These are phyloP conservation scores for Seriola dumerili DNA, from an alignment of 2,113 vertebrate species.

Conservation along the genomic window DNA sequence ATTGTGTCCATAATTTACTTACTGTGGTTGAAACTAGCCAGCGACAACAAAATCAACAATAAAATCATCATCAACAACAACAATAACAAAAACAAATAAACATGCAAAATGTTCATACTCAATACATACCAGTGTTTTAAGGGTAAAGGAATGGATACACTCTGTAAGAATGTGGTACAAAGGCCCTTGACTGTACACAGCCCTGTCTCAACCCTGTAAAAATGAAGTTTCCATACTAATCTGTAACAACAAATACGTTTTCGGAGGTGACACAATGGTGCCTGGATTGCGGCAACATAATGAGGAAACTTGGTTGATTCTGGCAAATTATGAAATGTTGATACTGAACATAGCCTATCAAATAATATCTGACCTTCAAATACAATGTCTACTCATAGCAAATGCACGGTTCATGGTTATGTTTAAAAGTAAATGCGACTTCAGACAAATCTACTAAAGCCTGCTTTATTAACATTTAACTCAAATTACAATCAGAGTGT, in stretches of 20 bases:
- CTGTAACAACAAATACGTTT: background rate
- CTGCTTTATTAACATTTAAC: background rate
- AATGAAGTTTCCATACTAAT: no score
- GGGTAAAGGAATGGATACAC: no score
- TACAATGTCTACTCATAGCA: no score
- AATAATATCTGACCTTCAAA: background rate
- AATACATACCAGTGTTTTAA: no score
- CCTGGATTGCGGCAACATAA: background rate
- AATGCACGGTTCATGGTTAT: background rate
- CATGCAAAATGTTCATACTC: no score
- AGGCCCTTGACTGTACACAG: no score
- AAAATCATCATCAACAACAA: no score
- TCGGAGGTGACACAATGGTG: background rate
- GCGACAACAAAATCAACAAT: no score
- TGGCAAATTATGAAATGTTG: background rate
- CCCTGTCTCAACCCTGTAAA: no score
- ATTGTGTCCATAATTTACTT: background rate
- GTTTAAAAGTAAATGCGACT: background rate
- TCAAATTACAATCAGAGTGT: background rate
- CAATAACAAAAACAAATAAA: no score
- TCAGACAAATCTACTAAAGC: no score
- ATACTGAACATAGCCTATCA: background rate
- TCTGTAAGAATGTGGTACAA: no score
- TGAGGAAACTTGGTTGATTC: background rate
- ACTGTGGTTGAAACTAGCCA: background rate